Conservation (phyloP, 2,888 invertebrate species). For the Masnerella sp. region DNA sequence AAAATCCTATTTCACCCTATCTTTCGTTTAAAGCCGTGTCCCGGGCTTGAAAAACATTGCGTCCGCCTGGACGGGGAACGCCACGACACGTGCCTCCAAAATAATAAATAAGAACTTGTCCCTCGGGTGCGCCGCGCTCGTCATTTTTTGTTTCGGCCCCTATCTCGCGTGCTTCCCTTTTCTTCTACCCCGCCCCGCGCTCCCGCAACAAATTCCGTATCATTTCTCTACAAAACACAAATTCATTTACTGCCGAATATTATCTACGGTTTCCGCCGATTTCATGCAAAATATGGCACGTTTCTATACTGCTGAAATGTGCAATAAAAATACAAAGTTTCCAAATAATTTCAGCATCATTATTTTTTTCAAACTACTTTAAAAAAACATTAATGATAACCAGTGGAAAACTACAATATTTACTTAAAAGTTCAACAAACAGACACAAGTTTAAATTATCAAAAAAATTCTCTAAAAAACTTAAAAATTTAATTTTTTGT, state of each 20-base stretch:
- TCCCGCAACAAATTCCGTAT: slow-evolving; percentile 38
- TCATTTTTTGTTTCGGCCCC: slow-evolving; percentile 49
- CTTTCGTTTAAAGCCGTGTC: slow-evolving; percentile 41
- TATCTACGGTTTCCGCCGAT: too few species aligned
- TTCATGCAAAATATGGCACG: slow-evolving; percentile 33
- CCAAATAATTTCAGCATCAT: slow-evolving; percentile 10
- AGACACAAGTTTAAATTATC: too few species aligned
- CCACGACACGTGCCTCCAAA: slow-evolving; percentile 53
- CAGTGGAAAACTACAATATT: too few species aligned
- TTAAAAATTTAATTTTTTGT: not conserved
- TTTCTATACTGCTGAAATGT: too few species aligned
- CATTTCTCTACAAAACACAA: slow-evolving; percentile 39
- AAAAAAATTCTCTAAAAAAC: too few species aligned
- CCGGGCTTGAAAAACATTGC: slow-evolving; percentile 42
- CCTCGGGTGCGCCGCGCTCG: slow-evolving; percentile 38
- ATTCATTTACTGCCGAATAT: slow-evolving; percentile 46
- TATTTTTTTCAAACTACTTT: too few species aligned
- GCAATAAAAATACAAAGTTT: too few species aligned
- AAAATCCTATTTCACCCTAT: slow-evolving; percentile 50
- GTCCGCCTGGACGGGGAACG: slow-evolving; percentile 34
- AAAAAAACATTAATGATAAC: too few species aligned
- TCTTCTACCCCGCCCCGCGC: slow-evolving; percentile 5
- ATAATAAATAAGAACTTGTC: slow-evolving; percentile 56
- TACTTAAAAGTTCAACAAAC: too few species aligned
- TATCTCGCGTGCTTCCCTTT: slow-evolving; percentile 28